Base-by-base conservation (phyloP, 2,888 invertebrate genomes). In the Alentia gelatinosa region DNA sequence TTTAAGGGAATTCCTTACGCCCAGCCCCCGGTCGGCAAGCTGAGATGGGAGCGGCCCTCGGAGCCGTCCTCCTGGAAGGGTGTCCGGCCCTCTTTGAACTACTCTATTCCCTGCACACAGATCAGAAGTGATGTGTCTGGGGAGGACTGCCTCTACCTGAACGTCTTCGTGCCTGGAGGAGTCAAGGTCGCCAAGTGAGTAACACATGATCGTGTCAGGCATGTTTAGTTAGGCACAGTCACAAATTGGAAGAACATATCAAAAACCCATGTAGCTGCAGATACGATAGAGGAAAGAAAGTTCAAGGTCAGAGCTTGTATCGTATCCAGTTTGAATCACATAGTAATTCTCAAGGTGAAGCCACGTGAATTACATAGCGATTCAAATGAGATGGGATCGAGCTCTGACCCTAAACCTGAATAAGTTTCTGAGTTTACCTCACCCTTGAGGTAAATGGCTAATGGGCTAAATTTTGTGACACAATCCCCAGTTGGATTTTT, bases 131-230 rank as follows among this genome's bases (percentile, higher is more conserved):
- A 39, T n/a, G 23, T 39, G 15, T n/a, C 74, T n/a, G n/a, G 40
- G 26, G 89, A 89, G 42, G 89, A 89, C 74, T 89, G 89, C 40
- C 74, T 89, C 7, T 89, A 89, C 40, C 40, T 89, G 9, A 89
- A 89, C 26, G 89, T 89, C 1, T 89, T 37, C 37, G 89, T 89
- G 0, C 89, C 89, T 0, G n/a, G 26, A 26, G 74, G 89, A n/a
- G 89, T 89, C 9, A 75, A 33, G 35, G 23, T 63, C 35, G 68
- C 19, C 39, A 63, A 63, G 89, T 89, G 56, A 56, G 50, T 88
- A 47, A 47, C 9, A 19, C 19, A n/a, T n/a, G n/a, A n/a, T n/a
- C n/a, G n/a, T n/a, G n/a, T n/a, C n/a, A n/a, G n/a, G n/a, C n/a
- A n/a, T n/a, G n/a, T n/a, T n/a, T n/a, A n/a, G n/a, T n/a, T n/a